Percentiles rank a stretch among this genome's conserved stretches.
Conservation (phyloP, 2,797 vertebrate species). For the Tokudaia muenninki region DNA sequence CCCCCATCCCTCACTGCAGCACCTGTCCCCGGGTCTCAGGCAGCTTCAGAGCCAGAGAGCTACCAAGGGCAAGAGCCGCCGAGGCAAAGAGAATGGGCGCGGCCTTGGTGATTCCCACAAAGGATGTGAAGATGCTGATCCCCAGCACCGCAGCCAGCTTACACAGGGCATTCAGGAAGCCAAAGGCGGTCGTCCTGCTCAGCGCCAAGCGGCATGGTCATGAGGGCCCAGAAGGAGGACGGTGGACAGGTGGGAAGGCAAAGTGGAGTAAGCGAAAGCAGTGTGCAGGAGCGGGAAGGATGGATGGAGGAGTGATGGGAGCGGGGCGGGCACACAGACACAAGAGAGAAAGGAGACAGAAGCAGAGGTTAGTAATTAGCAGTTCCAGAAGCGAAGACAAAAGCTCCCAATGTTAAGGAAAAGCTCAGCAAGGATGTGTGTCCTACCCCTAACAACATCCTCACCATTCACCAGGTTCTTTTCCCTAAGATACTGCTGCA, state of each 20-base stretch:
- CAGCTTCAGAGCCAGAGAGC: constrained; percentile 96
- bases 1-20: constrained; percentile 90
- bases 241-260: neutral
- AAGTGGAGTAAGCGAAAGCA: neutral
- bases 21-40: constrained; percentile 97
- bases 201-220: neutral
- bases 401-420: constrained; percentile 31
- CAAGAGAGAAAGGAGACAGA: constrained; percentile 21
- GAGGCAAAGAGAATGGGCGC: constrained; percentile 97
- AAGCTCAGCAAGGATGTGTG: neutral
- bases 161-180: constrained; percentile 97
- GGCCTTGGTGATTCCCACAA: constrained; percentile 97
- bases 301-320: neutral
- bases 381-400: neutral
- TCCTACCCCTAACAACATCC: neutral
- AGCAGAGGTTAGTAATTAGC: constrained; percentile 12
- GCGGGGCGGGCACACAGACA: neutral
- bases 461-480: neutral
- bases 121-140: constrained; percentile 98
- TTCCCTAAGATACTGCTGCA: neutral
- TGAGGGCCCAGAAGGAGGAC: neutral
- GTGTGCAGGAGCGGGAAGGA: neutral
- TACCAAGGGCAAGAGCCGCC: constrained; percentile 94
- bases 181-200: constrained; percentile 95
- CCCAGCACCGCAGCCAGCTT: constrained; percentile 97